Conservation (phyloP, 2,113 vertebrate genomes). For the Butorides virescens region DNA sequence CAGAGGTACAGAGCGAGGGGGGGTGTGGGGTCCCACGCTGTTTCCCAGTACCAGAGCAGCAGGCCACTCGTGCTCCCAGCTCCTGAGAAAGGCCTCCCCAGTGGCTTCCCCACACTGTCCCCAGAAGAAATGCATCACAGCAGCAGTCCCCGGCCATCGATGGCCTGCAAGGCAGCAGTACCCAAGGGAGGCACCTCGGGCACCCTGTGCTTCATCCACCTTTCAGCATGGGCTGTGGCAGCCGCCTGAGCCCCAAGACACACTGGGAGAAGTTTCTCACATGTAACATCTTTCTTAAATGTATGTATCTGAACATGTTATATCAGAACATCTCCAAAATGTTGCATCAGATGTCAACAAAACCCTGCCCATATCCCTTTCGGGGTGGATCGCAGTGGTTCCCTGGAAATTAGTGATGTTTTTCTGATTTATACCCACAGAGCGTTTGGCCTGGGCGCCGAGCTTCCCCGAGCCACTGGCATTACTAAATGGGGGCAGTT, state of each 20-base stretch:
- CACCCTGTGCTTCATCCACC: fast-evolving
- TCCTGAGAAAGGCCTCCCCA: neutral
- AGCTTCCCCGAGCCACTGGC: neutral
- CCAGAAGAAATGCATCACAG: neutral
- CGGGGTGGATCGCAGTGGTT: neutral
- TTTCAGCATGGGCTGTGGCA: neutral
- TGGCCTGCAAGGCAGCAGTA: neutral
- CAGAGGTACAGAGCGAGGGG: neutral
- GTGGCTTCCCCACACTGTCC: neutral
- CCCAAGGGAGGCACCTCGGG: neutral
- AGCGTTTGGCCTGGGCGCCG: fast-evolving
- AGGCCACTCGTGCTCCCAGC: neutral
- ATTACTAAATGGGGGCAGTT: neutral
- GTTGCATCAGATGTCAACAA: neutral
- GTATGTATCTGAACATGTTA: neutral
- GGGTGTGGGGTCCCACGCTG: neutral
- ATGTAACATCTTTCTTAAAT: neutral
- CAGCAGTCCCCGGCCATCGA: fast-evolving
- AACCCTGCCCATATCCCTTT: neutral
- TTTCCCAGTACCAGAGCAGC: neutral
- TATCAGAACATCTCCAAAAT: neutral
- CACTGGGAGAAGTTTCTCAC: neutral
- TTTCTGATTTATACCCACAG: fast-evolving
- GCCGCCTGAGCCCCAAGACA: neutral
- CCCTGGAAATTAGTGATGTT: neutral